Evolutionary conservation across 2,113 vertebrate species (phyloP).

Genomic region (Sitta europaea): DNA sequence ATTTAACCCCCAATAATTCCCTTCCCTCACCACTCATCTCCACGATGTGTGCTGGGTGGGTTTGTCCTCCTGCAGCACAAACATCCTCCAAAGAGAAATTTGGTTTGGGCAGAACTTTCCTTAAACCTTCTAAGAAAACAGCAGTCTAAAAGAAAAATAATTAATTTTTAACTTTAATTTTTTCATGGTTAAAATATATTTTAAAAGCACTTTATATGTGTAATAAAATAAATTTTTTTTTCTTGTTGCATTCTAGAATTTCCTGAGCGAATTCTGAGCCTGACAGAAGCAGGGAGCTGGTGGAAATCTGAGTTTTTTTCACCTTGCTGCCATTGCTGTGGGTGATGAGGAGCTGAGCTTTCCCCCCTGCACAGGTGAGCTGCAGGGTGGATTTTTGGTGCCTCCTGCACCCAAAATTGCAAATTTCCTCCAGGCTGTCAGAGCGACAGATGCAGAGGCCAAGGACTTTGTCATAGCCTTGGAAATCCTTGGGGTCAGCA

Average conservation of each 20-base stretch:
- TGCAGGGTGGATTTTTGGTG: constrained; percentile 40
- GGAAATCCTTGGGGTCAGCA: constrained; percentile 67
- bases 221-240: neutral
- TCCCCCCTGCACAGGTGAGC: constrained; percentile 58
- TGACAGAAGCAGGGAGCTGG: no score
- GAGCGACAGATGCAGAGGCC: constrained; percentile 83
- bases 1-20: neutral
- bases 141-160: neutral
- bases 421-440: constrained; percentile 53
- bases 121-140: neutral
- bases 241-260: neutral
- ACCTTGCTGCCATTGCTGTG: constrained; percentile 69
- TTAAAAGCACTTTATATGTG: accelerated
- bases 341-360: constrained; percentile 18
- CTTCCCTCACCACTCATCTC: constrained; percentile 76
- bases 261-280: neutral
- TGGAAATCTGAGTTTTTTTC: neutral
- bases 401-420: constrained; percentile 70
- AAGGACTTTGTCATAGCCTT: constrained; percentile 78
- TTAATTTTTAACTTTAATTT: neutral
- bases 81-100: neutral
- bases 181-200: neutral
- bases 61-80: constrained; percentile 18
- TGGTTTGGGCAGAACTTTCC: neutral
- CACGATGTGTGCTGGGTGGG: constrained; percentile 74